Conservation (phyloP, 2,797 vertebrate genomes). For the Poeciliopsis presidionis region DNA sequence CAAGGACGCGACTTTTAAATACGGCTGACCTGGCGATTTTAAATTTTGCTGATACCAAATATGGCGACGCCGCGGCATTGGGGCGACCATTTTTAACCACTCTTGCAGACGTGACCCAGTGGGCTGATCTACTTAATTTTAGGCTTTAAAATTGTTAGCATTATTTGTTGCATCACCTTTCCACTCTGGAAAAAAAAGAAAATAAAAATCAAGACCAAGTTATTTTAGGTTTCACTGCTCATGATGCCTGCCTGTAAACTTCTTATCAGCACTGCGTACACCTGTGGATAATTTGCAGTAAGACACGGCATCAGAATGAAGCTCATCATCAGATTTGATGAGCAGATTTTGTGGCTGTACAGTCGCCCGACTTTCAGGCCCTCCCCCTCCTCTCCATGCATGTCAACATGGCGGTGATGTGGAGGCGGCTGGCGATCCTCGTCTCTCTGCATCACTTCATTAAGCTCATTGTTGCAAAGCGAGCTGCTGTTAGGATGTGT, state of each 20-base stretch:
- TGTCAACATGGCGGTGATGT: slow-evolving; percentile 59
- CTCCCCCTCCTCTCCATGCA: slow-evolving; percentile 85
- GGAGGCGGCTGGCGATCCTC: slow-evolving; percentile 23
- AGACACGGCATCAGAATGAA: background rate
- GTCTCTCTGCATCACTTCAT: slow-evolving; percentile 80
- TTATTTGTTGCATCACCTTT: background rate
- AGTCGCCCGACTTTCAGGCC: slow-evolving; percentile 92
- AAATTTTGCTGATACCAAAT: no score
- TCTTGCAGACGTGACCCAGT: no score
- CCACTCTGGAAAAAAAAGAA: background rate
- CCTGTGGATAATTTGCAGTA: background rate
- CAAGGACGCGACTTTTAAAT: background rate
- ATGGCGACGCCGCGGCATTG: no score
- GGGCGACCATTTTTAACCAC: no score
- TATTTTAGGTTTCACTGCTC: background rate
- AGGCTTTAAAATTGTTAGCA: background rate
- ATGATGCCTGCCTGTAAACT: background rate
- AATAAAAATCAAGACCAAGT: background rate
- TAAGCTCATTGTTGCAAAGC: slow-evolving; percentile 5
- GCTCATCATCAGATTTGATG: slow-evolving; percentile 6
- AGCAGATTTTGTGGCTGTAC: slow-evolving; percentile 53
- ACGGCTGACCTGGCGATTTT: no score
- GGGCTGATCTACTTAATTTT: background rate
- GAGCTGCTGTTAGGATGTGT: background rate
- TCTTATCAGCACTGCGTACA: background rate